Evolutionary conservation across 2,888 invertebrate genomes (phyloP).

Genomic region (Calliphora vomitoria): DNA sequence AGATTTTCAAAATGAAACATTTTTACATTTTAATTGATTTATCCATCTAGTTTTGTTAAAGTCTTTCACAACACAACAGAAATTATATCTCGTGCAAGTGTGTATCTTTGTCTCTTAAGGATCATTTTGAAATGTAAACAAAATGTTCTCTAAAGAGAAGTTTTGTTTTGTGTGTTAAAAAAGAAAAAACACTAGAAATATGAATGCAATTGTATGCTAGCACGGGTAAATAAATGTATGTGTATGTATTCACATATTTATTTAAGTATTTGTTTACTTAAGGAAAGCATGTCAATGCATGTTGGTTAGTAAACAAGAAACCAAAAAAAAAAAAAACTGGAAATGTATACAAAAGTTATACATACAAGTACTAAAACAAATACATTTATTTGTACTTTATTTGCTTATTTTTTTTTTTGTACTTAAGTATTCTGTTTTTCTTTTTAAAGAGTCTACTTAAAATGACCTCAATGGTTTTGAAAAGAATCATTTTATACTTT

Average conservation of each 20-base stretch:
- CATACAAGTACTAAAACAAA: conserved; percentile 5
- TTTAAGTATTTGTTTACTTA: conserved; percentile 62
- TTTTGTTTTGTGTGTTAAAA: not conserved
- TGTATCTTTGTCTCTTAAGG: conserved; percentile 5
- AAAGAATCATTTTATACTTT: conserved; percentile 53
- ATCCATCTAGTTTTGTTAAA: not conserved
- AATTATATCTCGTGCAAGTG: not conserved
- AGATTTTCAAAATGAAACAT: not conserved
- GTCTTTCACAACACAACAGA: no score
- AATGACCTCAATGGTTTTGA: conserved; percentile 66
- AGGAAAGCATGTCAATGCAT: conserved; percentile 64
- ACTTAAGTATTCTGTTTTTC: conserved; percentile 1
- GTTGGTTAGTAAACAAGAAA: conserved; percentile 25
- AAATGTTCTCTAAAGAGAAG: conserved; percentile 18
- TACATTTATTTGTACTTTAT: conserved; percentile 29
- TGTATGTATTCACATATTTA: conserved; percentile 2
- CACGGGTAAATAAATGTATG: not conserved
- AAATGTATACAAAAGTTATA: conserved; percentile 20
- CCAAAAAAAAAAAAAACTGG: not conserved
- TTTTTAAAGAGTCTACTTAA: conserved; percentile 45
- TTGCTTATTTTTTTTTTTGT: no score
- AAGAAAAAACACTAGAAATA: not conserved
- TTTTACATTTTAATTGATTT: no score
- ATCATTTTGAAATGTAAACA: conserved; percentile 28
- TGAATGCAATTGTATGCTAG: not conserved